Evolutionary conservation across 2,888 invertebrate species (phyloP).

Genomic region (Agrotis puta): DNA sequence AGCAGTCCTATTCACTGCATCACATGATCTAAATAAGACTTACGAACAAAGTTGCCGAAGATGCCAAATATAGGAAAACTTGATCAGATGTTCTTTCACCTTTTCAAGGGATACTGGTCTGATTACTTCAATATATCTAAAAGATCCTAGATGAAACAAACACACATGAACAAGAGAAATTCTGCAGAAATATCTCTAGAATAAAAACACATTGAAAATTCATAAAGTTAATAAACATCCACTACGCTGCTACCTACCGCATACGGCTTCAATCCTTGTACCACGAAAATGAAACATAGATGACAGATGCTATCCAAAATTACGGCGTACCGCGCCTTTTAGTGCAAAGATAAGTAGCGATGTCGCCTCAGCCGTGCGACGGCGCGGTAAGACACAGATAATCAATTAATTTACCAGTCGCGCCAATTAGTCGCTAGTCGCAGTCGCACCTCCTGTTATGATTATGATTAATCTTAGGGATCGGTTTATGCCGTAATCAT

Average conservation of each 20-base stretch:
- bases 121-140: no score
- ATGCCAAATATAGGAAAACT: no score
- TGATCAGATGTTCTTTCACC: no score
- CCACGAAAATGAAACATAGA: slow-evolving; percentile 40
- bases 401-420: slow-evolving; percentile 81
- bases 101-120: no score
- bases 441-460: slow-evolving; percentile 79
- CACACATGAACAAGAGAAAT: no score
- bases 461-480: slow-evolving; percentile 79
- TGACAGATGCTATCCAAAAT: slow-evolving; percentile 54
- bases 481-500: slow-evolving; percentile 50
- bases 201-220: no score
- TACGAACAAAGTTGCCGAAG: no score
- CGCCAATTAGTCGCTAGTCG: slow-evolving; percentile 81
- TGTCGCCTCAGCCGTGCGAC: slow-evolving; percentile 44
- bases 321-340: slow-evolving; percentile 41
- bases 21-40: no score
- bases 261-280: slow-evolving; percentile 5
- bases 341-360: slow-evolving; percentile 54
- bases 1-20: no score
- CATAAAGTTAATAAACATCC: no score
- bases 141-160: no score
- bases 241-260: background rate
- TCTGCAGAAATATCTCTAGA: no score
- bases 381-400: slow-evolving; percentile 74